Evolutionary conservation across 2,113 vertebrate species (phyloP).

Genomic region (Elaphurus davidianus): DNA sequence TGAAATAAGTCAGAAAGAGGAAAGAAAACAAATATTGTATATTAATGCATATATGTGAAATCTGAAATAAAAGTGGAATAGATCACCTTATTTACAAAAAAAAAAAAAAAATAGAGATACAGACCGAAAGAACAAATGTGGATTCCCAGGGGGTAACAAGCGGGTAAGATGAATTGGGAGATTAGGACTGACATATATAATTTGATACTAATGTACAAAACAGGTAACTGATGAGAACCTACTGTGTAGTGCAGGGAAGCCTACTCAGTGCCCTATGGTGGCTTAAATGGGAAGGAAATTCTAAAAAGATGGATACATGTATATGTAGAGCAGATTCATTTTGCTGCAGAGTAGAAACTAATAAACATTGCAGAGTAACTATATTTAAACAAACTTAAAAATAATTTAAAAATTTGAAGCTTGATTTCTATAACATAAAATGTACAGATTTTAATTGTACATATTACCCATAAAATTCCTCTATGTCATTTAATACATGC

Average conservation of each 20-base stretch:
- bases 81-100: neutral
- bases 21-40: neutral
- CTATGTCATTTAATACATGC: neutral
- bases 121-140: neutral
- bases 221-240: neutral
- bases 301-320: neutral
- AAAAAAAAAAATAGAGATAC: neutral
- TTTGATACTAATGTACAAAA: neutral
- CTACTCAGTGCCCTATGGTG: neutral
- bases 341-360: neutral
- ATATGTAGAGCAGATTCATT: neutral
- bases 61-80: neutral
- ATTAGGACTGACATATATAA: neutral
- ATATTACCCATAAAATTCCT: neutral
- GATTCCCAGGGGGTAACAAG: neutral
- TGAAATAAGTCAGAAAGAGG: neutral
- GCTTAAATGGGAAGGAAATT: neutral
- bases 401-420: neutral
- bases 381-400: neutral
- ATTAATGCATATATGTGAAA: neutral
- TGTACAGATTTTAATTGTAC: neutral
- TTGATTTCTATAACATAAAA: neutral
- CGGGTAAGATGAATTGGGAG: neutral
- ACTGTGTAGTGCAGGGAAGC: neutral
- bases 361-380: neutral